Evolutionary conservation across 2,888 invertebrate species (phyloP).

Genomic region (Drosophila austrosaltans): DNA sequence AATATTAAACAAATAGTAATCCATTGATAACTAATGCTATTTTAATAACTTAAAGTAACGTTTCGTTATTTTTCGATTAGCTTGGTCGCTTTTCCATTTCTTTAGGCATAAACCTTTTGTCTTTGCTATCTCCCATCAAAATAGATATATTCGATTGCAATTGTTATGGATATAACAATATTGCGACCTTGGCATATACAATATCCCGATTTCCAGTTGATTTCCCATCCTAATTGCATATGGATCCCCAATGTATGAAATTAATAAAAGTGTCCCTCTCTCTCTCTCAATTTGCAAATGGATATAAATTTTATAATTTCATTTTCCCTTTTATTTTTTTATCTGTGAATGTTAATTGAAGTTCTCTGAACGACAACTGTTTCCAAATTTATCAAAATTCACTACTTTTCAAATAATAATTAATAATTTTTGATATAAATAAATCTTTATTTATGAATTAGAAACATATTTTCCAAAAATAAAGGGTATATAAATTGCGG

Average conservation of each 20-base stretch:
- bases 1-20: too few species aligned
- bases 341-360: background rate
- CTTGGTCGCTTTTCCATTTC: too few species aligned
- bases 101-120: too few species aligned
- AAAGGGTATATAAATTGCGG: background rate
- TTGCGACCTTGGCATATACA: background rate
- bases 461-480: background rate
- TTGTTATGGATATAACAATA: too few species aligned
- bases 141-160: too few species aligned
- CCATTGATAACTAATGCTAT: too few species aligned
- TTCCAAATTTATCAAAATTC: too few species aligned
- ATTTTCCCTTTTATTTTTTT: background rate
- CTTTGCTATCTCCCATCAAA: too few species aligned
- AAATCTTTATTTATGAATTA: background rate
- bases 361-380: background rate
- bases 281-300: background rate
- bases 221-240: background rate
- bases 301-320: conserved; percentile 10
- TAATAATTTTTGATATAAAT: too few species aligned
- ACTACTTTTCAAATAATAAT: too few species aligned
- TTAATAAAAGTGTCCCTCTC: background rate
- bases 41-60: too few species aligned
- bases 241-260: conserved; percentile 4
- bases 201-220: background rate
- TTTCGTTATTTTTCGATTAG: too few species aligned